Conservation (phyloP, 2,888 invertebrate genomes). For the Rhabditoides inermis region DNA sequence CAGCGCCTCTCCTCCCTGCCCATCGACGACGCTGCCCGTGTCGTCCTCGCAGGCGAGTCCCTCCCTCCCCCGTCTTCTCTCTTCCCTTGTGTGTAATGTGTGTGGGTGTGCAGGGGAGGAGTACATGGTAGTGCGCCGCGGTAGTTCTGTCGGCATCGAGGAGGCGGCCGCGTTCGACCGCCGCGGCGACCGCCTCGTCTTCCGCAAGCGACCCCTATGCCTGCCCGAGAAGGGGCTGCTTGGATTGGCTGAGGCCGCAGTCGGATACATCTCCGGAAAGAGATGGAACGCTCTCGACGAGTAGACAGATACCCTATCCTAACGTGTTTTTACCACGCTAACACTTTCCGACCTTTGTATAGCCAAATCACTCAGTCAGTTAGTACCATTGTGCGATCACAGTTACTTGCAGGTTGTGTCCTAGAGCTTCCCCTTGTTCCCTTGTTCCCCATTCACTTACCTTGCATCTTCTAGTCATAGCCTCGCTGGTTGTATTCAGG, state of each 20-base stretch:
- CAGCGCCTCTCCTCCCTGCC: constrained; percentile 30
- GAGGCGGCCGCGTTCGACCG: constrained; percentile 8
- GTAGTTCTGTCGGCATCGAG: constrained; percentile 16
- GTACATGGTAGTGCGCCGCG: constrained; percentile 17
- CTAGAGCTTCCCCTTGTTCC: too few species aligned
- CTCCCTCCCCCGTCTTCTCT: not conserved
- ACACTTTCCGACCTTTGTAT: too few species aligned
- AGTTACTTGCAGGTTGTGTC: too few species aligned
- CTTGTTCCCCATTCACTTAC: too few species aligned
- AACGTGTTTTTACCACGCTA: too few species aligned
- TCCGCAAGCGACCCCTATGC: constrained; percentile 5
- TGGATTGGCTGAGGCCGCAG: constrained; percentile 5
- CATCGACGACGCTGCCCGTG: constrained; percentile 24
- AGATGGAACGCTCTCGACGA: too few species aligned
- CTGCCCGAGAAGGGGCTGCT: constrained; percentile 4
- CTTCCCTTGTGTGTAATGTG: not conserved
- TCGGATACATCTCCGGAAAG: constrained; percentile 5
- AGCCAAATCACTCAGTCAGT: too few species aligned
- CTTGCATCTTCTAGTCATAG: too few species aligned
- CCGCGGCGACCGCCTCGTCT: constrained; percentile 13
- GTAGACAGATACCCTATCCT: too few species aligned
- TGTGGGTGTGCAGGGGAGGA: constrained; percentile 11
- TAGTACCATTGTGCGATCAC: too few species aligned
- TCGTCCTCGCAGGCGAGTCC: constrained; percentile 25
- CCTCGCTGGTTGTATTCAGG: too few species aligned